Percentiles rank a stretch among this genome's conserved stretches.
Conservation (phyloP, 2,797 vertebrate genomes). For the Sebastes taczanowskii region DNA sequence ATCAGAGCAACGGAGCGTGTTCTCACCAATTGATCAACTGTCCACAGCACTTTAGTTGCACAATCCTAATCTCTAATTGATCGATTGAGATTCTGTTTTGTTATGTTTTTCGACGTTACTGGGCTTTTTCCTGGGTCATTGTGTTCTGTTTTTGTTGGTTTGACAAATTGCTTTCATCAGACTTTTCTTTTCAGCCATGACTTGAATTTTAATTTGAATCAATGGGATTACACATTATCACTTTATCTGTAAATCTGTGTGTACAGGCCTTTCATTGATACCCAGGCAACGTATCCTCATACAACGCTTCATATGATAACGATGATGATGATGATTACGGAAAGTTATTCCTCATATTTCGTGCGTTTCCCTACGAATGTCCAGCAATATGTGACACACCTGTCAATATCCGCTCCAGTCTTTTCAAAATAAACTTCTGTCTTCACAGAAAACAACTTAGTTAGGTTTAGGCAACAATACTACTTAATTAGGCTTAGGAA, state of each 20-base stretch:
- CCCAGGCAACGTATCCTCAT: neutral
- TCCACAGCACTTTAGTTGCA: neutral
- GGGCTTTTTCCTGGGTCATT: neutral
- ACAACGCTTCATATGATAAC: too few relatives aligned
- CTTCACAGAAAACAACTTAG: too few relatives aligned
- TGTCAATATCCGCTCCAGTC: too few relatives aligned
- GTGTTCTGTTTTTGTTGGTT: neutral
- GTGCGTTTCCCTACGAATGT: too few relatives aligned
- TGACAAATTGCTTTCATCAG: neutral
- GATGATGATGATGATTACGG: too few relatives aligned
- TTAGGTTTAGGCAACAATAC: too few relatives aligned
- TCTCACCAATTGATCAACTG: constrained; percentile 14
- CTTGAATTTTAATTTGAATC: neutral
- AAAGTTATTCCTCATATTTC: too few relatives aligned
- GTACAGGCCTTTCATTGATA: neutral
- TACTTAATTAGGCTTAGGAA: too few relatives aligned
- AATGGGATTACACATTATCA: neutral
- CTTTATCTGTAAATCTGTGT: neutral
- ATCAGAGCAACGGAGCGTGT: neutral
- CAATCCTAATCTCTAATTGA: neutral
- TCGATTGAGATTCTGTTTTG: neutral
- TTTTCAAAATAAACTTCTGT: too few relatives aligned
- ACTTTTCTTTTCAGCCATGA: neutral
- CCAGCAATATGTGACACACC: too few relatives aligned
- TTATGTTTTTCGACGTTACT: neutral